A percentile compares a stretch with the other conserved stretches of the same genome.
Conservation (phyloP, 2,888 invertebrate species). For the Tenthredo scrophulariae region DNA sequence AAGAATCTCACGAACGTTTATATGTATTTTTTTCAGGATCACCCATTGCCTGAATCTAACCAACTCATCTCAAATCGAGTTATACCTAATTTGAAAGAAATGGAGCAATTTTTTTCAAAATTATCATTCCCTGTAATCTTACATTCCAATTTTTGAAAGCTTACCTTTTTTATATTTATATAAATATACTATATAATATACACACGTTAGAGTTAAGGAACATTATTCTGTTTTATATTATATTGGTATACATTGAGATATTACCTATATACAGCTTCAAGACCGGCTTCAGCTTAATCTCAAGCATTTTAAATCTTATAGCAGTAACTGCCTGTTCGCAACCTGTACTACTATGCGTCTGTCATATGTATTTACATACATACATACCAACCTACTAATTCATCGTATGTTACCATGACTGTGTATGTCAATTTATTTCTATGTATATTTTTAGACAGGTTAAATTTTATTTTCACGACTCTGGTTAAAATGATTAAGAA, state of each 20-base stretch:
- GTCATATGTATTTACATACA: neutral
- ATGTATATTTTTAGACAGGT: neutral
- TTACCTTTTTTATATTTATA: neutral
- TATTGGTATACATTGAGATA: neutral
- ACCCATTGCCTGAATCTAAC: constrained; percentile 64
- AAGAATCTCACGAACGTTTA: constrained; percentile 64
- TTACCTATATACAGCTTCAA: neutral
- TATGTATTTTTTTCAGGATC: constrained; percentile 71
- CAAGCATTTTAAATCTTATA: neutral
- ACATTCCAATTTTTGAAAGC: constrained; percentile 36
- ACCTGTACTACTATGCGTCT: neutral
- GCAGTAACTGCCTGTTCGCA: neutral
- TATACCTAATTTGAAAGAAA: constrained; percentile 25
- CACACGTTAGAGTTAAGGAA: neutral
- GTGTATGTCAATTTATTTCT: neutral
- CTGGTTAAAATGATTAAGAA: neutral
- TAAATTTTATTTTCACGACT: neutral
- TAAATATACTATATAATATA: neutral
- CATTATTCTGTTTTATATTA: neutral
- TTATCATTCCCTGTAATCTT: constrained; percentile 13
- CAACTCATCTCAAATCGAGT: constrained; percentile 7
- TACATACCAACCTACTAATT: neutral
- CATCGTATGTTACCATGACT: constrained; percentile 6
- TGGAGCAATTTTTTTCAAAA: neutral
- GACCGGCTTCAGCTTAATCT: neutral